These are phyloP conservation scores for Synchiropus splendidus DNA, from an alignment of 2,113 vertebrate genomes.

Conservation along the genomic window DNA sequence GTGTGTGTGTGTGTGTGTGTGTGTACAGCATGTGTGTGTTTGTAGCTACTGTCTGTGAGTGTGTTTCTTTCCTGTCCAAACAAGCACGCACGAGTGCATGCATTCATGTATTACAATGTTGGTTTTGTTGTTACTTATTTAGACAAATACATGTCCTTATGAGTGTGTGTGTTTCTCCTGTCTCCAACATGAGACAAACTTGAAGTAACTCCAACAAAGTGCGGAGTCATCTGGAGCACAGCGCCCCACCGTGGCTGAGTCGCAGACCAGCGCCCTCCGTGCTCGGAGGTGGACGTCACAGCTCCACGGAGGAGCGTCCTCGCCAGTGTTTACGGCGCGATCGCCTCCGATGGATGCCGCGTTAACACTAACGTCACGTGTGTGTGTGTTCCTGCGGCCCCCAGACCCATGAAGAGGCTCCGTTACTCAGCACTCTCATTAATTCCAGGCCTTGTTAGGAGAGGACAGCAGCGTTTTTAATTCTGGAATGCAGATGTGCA, in stretches of 20 bases:
- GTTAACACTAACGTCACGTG: conserved; percentile 86
- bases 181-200: too few relatives aligned
- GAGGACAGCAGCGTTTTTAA: conserved; percentile 63
- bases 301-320: conserved; percentile 68
- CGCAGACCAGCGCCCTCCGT: conserved; percentile 29
- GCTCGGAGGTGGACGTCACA: conserved; percentile 68
- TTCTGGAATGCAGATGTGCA: conserved; percentile 82
- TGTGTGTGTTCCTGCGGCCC: conserved; percentile 89
- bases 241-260: conserved; percentile 79
- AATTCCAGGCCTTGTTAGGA: conserved; percentile 89
- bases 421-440: conserved; percentile 93
- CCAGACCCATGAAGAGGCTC: conserved; percentile 89
- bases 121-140: too few relatives aligned
- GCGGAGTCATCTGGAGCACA: conserved; percentile 66
- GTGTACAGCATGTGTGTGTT: too few relatives aligned
- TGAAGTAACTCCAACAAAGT: too few relatives aligned
- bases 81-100: too few relatives aligned
- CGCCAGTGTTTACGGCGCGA: conserved; percentile 83
- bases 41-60: background rate
- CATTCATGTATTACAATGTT: too few relatives aligned
- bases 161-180: too few relatives aligned
- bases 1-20: too few relatives aligned
- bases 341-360: conserved; percentile 90
- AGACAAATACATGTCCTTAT: too few relatives aligned
- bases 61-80: conserved; percentile 17